Evolutionary conservation across 2,113 vertebrate genomes (phyloP).

Genomic region (Dascyllus trimaculatus): DNA sequence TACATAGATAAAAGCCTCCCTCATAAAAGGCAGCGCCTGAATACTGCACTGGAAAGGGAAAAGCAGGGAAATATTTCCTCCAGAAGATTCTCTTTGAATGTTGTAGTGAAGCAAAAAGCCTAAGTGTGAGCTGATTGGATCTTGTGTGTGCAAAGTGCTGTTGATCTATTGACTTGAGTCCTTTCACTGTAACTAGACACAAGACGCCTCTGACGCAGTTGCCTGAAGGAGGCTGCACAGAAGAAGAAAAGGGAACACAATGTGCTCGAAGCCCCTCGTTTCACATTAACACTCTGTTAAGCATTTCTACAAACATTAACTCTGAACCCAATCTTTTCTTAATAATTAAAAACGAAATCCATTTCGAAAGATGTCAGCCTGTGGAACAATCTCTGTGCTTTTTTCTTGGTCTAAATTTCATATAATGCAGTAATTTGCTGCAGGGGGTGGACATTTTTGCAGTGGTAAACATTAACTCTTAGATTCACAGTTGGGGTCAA

Average conservation of each 20-base stretch:
- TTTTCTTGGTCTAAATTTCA: background rate
- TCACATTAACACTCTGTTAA: slow-evolving; percentile 40
- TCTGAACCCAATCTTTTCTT: slow-evolving; percentile 3
- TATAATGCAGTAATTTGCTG: background rate
- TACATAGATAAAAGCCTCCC: slow-evolving; percentile 23
- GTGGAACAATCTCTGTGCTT: background rate
- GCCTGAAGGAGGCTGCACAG: slow-evolving; percentile 24
- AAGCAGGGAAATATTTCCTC: background rate
- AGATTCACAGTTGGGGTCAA: background rate
- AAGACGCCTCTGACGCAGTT: slow-evolving; percentile 25
- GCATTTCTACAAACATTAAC: slow-evolving; percentile 63
- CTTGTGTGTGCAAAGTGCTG: background rate
- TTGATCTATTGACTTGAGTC: slow-evolving; percentile 25
- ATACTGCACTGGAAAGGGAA: background rate
- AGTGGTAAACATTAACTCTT: slow-evolving; percentile 1
- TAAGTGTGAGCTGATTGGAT: background rate
- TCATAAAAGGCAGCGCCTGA: background rate
- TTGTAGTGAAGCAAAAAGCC: too few relatives aligned
- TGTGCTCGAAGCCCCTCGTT: slow-evolving; percentile 28
- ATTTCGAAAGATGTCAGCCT: slow-evolving; percentile 5
- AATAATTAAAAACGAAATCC: slow-evolving; percentile 33
- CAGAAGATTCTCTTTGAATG: background rate
- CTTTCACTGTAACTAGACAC: slow-evolving; percentile 39
- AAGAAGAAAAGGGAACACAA: slow-evolving; percentile 45
- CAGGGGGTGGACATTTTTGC: background rate